Conservation (phyloP, 2,888 invertebrate genomes). For the Ochlodes sylvanus region DNA sequence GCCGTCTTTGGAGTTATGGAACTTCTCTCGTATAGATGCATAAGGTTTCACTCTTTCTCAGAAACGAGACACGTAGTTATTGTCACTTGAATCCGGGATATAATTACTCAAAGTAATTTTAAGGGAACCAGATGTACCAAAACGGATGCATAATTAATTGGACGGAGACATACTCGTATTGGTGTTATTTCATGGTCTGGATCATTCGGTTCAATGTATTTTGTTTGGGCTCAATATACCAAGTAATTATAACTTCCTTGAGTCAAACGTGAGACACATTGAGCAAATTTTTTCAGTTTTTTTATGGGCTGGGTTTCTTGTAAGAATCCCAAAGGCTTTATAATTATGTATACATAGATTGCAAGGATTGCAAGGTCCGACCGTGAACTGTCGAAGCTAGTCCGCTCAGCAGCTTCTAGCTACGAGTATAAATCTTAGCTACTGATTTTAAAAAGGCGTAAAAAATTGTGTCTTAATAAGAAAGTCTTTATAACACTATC, state of each 20-base stretch:
- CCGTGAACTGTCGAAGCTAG: too few species aligned
- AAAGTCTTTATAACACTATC: too few species aligned
- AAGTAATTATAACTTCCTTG: constrained; percentile 19
- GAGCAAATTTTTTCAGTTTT: neutral
- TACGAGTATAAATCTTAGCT: too few species aligned
- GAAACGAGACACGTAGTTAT: constrained; percentile 9
- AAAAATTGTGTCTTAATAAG: too few species aligned
- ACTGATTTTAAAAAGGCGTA: too few species aligned
- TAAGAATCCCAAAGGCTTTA: too few species aligned
- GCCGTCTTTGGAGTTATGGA: too few species aligned
- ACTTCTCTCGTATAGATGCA: too few species aligned
- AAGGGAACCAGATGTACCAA: constrained; percentile 28
- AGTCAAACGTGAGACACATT: constrained; percentile 15
- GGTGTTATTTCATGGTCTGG: constrained; percentile 27
- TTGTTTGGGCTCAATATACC: constrained; percentile 21
- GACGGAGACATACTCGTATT: constrained; percentile 29
- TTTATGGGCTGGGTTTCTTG: neutral
- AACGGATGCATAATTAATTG: constrained; percentile 30
- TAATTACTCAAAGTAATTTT: constrained; percentile 8
- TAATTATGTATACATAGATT: too few species aligned
- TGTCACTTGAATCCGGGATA: neutral
- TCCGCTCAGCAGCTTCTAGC: too few species aligned
- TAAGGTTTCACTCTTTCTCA: too few species aligned
- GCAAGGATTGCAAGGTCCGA: too few species aligned
- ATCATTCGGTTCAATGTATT: constrained; percentile 10